These are phyloP conservation scores for Percopsis transmontana DNA, from an alignment of 2,113 vertebrate genomes.

Conservation along the genomic window DNA sequence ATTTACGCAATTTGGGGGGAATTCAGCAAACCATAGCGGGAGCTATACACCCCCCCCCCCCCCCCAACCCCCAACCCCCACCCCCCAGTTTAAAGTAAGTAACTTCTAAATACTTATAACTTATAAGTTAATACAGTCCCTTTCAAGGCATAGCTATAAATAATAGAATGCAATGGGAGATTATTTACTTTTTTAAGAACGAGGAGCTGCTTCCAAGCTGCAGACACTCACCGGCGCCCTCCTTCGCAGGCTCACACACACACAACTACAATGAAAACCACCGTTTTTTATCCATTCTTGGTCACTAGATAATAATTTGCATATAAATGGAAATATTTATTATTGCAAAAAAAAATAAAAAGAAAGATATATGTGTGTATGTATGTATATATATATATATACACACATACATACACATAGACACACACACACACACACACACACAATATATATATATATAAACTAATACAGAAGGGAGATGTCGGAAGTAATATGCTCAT, in stretches of 20 bases:
- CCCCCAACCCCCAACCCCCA: neutral
- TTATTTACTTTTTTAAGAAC: slow-evolving; percentile 81
- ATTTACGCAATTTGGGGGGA: slow-evolving; percentile 99
- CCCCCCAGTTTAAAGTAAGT: slow-evolving; percentile 79
- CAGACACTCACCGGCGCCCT: slow-evolving; percentile 58
- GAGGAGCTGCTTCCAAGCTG: slow-evolving; percentile 54
- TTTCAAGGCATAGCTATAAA: slow-evolving; percentile 79
- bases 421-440: no score
- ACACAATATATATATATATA: neutral
- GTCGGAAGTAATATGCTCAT: slow-evolving; percentile 77
- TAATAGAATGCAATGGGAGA: slow-evolving; percentile 80
- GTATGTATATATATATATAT: neutral
- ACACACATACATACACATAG: no score
- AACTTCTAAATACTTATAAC: slow-evolving; percentile 84
- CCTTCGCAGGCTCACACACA: slow-evolving; percentile 55
- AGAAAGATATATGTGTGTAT: neutral
- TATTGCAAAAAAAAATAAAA: slow-evolving; percentile 68
- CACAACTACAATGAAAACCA: slow-evolving; percentile 78
- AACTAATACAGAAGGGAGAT: slow-evolving; percentile 45
- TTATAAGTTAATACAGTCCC: slow-evolving; percentile 83
- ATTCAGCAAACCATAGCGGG: slow-evolving; percentile 91
- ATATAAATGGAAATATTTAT: slow-evolving; percentile 87
- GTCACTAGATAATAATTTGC: slow-evolving; percentile 84
- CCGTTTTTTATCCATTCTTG: slow-evolving; percentile 81
- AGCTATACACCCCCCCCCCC: slow-evolving; percentile 56